These are phyloP conservation scores for Drosophila repletoides DNA, from an alignment of 1,140 invertebrate species.

Conservation along the genomic window DNA sequence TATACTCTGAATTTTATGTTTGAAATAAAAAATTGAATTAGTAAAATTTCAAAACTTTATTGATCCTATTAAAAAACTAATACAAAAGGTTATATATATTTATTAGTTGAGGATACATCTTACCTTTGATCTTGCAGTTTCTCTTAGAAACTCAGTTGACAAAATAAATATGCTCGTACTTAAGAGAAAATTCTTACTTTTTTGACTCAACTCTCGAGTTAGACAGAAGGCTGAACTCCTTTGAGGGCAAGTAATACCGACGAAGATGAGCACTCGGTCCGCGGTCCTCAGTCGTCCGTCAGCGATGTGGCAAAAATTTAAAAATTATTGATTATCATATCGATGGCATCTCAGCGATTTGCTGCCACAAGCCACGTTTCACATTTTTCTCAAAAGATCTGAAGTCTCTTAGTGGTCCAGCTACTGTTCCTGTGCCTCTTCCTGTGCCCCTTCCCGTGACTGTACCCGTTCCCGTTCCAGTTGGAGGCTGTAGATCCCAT, in stretches of 20 bases:
- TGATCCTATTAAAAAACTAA: too few species aligned
- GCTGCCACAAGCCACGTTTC: constrained; percentile 58
- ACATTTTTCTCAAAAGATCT: constrained; percentile 25
- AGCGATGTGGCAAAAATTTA: constrained; percentile 70
- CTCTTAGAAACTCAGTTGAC: too few species aligned
- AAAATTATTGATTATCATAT: constrained; percentile 81
- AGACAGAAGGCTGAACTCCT: constrained; percentile 4
- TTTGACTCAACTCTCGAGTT: too few species aligned
- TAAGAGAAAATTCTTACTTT: too few species aligned
- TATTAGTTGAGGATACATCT: too few species aligned
- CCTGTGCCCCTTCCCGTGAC: neutral
- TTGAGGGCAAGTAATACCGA: constrained; percentile 33
- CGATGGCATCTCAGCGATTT: constrained; percentile 73
- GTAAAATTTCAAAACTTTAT: too few species aligned
- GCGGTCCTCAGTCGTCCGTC: too few species aligned
- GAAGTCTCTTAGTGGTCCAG: neutral
- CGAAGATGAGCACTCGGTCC: constrained; percentile 2
- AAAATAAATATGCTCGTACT: too few species aligned
- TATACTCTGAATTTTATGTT: too few species aligned
- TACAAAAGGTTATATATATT: too few species aligned
- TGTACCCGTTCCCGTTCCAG: neutral
- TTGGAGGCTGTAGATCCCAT: constrained; percentile 57
- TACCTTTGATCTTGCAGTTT: too few species aligned
- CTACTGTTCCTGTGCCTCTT: neutral
- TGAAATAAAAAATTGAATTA: too few species aligned